Evolutionary conservation across 92 coral and sea anemone species (phyloP).

Genomic region (Parazoanthus swiftii): DNA sequence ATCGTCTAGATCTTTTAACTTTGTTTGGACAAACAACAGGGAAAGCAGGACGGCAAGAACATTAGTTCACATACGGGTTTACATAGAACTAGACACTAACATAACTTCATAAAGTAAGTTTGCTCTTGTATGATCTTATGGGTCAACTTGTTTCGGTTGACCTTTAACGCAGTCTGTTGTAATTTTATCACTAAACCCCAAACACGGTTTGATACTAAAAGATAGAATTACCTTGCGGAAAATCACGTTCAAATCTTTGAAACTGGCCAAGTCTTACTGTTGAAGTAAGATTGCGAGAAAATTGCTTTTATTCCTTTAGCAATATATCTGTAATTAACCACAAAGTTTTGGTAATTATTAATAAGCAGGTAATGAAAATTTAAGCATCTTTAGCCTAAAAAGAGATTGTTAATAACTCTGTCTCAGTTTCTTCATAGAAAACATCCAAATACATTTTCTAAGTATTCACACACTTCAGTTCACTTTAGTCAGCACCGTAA

Average conservation of each 20-base stretch:
- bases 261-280: neutral
- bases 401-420: neutral
- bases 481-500: neutral
- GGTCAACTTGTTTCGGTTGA: slow-evolving; percentile 23
- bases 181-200: neutral
- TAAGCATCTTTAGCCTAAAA: neutral
- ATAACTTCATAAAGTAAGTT: slow-evolving; percentile 9
- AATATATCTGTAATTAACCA: neutral
- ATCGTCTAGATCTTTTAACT: neutral
- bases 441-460: neutral
- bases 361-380: neutral
- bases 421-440: no score
- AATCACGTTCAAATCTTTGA: neutral
- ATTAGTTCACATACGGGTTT: neutral
- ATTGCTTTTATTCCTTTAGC: neutral
- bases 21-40: neutral
- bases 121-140: slow-evolving; percentile 23
- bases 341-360: neutral
- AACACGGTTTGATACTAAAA: neutral
- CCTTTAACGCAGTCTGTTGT: slow-evolving; percentile 4
- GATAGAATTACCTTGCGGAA: neutral
- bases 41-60: neutral
- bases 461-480: no score
- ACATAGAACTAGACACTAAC: neutral
- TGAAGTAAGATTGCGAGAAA: neutral